Evolutionary conservation across 2,797 vertebrate species (phyloP).

Genomic region (Epinephelus awoara): DNA sequence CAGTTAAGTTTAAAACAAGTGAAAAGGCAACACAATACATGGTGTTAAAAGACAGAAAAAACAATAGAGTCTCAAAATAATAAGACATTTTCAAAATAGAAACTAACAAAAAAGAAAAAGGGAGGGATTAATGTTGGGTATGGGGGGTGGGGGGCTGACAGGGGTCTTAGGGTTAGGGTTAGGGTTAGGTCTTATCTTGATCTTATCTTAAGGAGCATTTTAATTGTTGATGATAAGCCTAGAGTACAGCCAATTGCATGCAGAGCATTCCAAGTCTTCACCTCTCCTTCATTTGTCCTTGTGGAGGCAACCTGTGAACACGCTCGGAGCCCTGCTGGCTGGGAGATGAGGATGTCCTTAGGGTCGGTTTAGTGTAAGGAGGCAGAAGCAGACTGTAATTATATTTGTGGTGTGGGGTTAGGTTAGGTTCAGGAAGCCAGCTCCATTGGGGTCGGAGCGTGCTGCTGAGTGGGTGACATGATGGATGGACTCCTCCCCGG

Average conservation of each 20-base stretch:
- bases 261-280: not conserved
- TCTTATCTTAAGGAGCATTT: not conserved
- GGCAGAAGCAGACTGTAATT: constrained; percentile 60
- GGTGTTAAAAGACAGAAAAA: no score
- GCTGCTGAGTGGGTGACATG: constrained; percentile 62
- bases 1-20: no score
- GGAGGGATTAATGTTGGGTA: no score
- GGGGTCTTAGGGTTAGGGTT: no score
- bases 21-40: no score
- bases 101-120: no score
- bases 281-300: constrained; percentile 36
- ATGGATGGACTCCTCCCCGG: constrained; percentile 70
- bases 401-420: constrained; percentile 64
- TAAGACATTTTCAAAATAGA: no score
- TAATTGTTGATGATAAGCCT: not conserved
- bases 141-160: no score
- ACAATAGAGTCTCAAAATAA: no score
- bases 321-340: not conserved
- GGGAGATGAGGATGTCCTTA: constrained; percentile 46
- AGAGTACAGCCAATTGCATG: not conserved
- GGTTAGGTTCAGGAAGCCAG: constrained; percentile 59
- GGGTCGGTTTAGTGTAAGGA: constrained; percentile 35
- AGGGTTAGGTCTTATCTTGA: no score
- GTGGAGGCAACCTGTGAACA: constrained; percentile 7
- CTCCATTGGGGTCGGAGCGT: constrained; percentile 30